phyloP scores from a whole-genome alignment of 2,888 invertebrate genomes.

The Meganola albula region DNA sequence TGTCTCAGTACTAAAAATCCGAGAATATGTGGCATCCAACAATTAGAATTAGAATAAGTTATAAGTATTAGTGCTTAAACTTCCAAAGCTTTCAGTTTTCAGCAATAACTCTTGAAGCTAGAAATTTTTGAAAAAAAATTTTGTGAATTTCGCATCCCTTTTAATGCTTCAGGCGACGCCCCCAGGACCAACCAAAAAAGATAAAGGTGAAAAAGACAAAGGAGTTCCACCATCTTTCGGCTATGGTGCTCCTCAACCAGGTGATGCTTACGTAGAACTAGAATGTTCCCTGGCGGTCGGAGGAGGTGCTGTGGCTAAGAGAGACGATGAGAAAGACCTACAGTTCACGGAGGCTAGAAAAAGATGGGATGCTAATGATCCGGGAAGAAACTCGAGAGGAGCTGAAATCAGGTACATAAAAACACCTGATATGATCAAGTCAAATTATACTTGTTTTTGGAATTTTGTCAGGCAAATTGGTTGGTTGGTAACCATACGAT shows the following conservation, averaged over 20 bases:
- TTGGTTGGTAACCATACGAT: no score
- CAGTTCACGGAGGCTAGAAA: conserved; percentile 38
- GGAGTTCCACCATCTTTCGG: conserved; percentile 6
- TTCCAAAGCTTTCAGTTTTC: no score
- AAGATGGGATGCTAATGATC: conserved; percentile 47
- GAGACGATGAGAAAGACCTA: conserved; percentile 51
- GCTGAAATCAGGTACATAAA: conserved; percentile 57
- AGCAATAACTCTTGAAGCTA: no score
- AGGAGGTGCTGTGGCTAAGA: conserved; percentile 38
- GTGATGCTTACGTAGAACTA: conserved; percentile 53
- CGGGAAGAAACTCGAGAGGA: conserved; percentile 49
- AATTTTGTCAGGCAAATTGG: no score
- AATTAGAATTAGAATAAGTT: no score
- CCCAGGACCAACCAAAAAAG: no score
- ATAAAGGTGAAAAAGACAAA: conserved; percentile 43
- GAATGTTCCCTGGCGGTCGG: conserved; percentile 47
- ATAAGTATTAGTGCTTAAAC: no score
- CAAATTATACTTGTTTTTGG: neutral
- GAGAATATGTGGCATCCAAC: no score
- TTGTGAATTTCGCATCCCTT: neutral
- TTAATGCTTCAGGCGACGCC: neutral
- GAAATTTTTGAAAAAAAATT: no score
- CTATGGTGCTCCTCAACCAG: conserved; percentile 25
- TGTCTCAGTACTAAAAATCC: no score
- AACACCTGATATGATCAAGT: no score